Percentiles rank a stretch among this genome's conserved stretches.
These are phyloP conservation scores for Nephrotoma appendiculata DNA, from an alignment of 2,888 invertebrate genomes.

Conservation along the genomic window DNA sequence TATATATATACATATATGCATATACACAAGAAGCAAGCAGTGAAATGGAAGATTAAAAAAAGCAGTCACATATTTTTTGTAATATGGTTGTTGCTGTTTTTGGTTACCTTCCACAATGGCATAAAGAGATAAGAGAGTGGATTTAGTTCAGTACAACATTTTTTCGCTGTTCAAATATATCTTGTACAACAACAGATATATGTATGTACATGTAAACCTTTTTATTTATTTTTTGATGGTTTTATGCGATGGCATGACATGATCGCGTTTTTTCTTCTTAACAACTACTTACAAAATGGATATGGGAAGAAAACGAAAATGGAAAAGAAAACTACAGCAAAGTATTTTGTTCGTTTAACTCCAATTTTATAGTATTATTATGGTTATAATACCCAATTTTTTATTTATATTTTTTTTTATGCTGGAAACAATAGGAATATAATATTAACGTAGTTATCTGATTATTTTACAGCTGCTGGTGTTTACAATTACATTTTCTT, in stretches of 20 bases:
- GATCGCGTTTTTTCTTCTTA: neutral
- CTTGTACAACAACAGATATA: neutral
- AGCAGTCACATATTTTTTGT: neutral
- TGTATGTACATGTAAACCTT: neutral
- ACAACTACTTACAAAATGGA: neutral
- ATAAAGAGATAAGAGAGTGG: conserved; percentile 1
- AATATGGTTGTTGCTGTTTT: neutral
- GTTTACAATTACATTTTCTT: conserved; percentile 1
- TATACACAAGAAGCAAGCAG: neutral
- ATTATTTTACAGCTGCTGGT: conserved; percentile 1
- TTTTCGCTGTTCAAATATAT: neutral
- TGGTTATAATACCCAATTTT: neutral
- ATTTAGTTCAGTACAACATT: neutral
- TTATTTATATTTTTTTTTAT: neutral
- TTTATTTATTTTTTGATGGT: neutral
- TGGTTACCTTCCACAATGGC: neutral
- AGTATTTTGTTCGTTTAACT: neutral
- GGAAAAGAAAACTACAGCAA: neutral
- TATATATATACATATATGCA: neutral
- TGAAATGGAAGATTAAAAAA: neutral
- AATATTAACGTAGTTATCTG: neutral
- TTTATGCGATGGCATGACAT: conserved; percentile 2
- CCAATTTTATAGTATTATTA: neutral
- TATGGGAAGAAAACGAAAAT: neutral
- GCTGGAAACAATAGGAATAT: neutral